Percentiles rank a stretch among this genome's conserved stretches.
phyloP scores from a whole-genome alignment of 1,140 invertebrate species.

The Copidosoma floridanum region DNA sequence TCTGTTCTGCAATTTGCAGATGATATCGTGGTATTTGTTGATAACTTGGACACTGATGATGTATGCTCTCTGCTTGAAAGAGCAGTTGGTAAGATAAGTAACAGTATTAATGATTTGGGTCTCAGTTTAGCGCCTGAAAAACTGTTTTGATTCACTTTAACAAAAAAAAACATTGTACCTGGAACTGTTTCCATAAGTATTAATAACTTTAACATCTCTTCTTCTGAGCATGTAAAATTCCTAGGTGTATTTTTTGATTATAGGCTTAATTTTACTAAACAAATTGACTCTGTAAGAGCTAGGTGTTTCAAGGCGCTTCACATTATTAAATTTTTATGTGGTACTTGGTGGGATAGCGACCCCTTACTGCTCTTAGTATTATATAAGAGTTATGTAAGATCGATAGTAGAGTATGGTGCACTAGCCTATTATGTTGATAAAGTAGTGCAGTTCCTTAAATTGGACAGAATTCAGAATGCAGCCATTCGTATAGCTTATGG shows the following conservation, averaged over 20 bases:
- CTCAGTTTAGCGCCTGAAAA: not conserved
- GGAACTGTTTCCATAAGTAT: not conserved
- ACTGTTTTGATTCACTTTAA: not conserved
- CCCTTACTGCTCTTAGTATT: not conserved
- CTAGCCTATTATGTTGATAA: not conserved
- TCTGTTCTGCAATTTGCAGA: not conserved
- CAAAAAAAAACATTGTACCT: not conserved
- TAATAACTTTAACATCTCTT: not conserved
- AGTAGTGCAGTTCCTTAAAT: not conserved
- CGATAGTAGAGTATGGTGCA: not conserved
- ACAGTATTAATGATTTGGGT: not conserved
- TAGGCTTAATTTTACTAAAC: not conserved
- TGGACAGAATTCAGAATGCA: not conserved
- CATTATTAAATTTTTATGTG: constrained; percentile 1
- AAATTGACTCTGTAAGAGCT: not conserved
- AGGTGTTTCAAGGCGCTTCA: not conserved
- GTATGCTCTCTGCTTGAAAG: no score
- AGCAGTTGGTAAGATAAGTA: not conserved
- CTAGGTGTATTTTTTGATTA: not conserved
- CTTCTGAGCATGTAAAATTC: not conserved
- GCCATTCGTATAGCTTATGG: not conserved
- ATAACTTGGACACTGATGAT: not conserved
- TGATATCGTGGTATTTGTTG: not conserved
- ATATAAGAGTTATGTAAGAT: not conserved
- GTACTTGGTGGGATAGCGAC: not conserved